phyloP scores from a whole-genome alignment of 2,797 vertebrate genomes.

The Mallotus villosus region DNA sequence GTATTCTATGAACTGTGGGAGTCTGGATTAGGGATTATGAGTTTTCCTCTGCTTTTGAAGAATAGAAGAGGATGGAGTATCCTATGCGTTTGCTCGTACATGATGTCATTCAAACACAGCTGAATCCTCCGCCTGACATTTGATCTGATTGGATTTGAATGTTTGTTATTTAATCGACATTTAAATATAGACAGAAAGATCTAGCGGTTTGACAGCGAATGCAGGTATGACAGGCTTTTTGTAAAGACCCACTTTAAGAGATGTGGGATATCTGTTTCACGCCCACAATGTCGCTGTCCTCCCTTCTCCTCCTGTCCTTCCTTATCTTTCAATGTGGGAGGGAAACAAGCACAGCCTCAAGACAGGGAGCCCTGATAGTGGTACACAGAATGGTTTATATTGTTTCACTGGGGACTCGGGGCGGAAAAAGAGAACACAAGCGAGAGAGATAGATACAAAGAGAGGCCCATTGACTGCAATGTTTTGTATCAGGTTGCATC shows the following conservation, averaged over 20 bases:
- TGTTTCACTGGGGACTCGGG: slow-evolving; percentile 63
- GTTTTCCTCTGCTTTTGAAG: neutral
- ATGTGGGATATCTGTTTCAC: slow-evolving; percentile 20
- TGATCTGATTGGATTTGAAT: neutral
- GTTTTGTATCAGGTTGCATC: slow-evolving; percentile 37
- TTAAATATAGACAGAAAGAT: slow-evolving; percentile 25
- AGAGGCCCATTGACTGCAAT: slow-evolving; percentile 49
- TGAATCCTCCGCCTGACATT: slow-evolving; percentile 1
- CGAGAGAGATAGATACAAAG: neutral
- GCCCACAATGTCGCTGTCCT: slow-evolving; percentile 20
- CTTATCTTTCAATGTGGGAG: slow-evolving; percentile 33
- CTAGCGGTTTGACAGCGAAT: neutral
- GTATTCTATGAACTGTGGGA: neutral
- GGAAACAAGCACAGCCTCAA: slow-evolving; percentile 61
- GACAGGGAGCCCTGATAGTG: slow-evolving; percentile 73
- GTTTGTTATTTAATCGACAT: neutral
- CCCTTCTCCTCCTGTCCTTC: neutral
- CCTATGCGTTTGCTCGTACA: neutral
- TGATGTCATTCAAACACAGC: neutral
- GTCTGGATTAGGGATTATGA: neutral
- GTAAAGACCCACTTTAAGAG: slow-evolving; percentile 11
- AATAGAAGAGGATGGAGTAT: neutral
- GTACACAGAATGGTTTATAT: slow-evolving; percentile 69
- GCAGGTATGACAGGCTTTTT: neutral
- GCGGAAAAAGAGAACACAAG: neutral